These are phyloP conservation scores for Atrina japonica DNA, from an alignment of 2,888 invertebrate species.

Conservation along the genomic window DNA sequence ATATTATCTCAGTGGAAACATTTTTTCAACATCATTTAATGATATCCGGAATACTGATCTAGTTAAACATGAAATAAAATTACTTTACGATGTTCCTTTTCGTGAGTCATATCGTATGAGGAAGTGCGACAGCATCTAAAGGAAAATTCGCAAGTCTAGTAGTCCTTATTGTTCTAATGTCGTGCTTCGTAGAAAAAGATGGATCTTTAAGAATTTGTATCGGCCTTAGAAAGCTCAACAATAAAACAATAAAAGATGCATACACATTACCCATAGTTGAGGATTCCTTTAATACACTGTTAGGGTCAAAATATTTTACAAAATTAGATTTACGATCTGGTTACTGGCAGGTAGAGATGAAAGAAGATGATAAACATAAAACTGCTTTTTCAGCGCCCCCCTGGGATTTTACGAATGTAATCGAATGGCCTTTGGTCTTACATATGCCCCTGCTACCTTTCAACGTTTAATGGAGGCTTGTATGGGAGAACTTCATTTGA, in stretches of 20 bases:
- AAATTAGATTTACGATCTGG: slow-evolving; percentile 39
- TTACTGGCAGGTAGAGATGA: slow-evolving; percentile 39
- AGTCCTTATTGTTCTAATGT: slow-evolving; percentile 29
- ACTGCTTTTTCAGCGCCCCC: slow-evolving; percentile 45
- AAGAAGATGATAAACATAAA: slow-evolving; percentile 28
- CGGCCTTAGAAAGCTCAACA: slow-evolving; percentile 32
- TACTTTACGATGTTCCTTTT: slow-evolving; percentile 25
- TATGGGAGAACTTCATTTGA: slow-evolving; percentile 40
- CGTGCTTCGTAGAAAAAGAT: slow-evolving; percentile 23
- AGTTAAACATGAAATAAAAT: slow-evolving; percentile 32
- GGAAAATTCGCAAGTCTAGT: slow-evolving; percentile 22
- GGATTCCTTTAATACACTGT: slow-evolving; percentile 14
- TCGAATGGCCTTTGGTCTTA: slow-evolving; percentile 64
- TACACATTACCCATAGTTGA: slow-evolving; percentile 24
- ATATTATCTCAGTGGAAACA: too few relatives aligned
- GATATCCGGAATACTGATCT: slow-evolving; percentile 14
- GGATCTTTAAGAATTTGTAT: slow-evolving; percentile 29
- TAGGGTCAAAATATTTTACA: slow-evolving; percentile 35
- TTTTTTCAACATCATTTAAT: slow-evolving; percentile 18
- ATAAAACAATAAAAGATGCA: slow-evolving; percentile 19
- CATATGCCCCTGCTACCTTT: slow-evolving; percentile 61
- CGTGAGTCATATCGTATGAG: slow-evolving; percentile 29
- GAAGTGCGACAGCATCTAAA: slow-evolving; percentile 28
- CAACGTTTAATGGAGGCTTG: slow-evolving; percentile 53
- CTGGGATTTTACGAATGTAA: slow-evolving; percentile 59